A percentile compares a stretch with the other conserved stretches of the same genome.
These are phyloP conservation scores for Brienomyrus brachyistius DNA, from an alignment of 2,113 vertebrate species.

Conservation along the genomic window DNA sequence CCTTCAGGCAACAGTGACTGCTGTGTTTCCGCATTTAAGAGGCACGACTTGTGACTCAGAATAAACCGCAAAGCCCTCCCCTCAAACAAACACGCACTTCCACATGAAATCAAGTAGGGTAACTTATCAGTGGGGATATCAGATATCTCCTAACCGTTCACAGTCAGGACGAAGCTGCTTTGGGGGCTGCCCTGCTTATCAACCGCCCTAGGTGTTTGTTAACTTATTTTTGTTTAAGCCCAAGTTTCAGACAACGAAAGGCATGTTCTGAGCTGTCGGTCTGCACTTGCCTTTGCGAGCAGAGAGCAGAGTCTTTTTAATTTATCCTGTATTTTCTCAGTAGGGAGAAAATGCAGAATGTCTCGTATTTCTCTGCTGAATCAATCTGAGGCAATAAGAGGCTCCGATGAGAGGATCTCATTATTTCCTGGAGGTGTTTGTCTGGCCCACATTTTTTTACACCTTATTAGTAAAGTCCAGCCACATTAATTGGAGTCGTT, in stretches of 20 bases:
- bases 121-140: conserved; percentile 53
- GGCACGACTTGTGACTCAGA: neutral
- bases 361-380: conserved; percentile 47
- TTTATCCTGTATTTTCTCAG: conserved; percentile 23
- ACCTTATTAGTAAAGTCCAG: conserved; percentile 72
- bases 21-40: neutral
- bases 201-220: neutral
- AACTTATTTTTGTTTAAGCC: conserved; percentile 42
- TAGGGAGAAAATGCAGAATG: conserved; percentile 28
- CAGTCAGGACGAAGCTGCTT: neutral
- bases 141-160: conserved; percentile 71
- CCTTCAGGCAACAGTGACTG: neutral
- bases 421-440: conserved; percentile 64
- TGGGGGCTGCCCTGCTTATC: conserved; percentile 39
- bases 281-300: conserved; percentile 22
- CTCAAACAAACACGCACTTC: neutral
- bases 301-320: neutral
- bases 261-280: conserved; percentile 65
- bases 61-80: neutral
- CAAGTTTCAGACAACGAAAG: conserved; percentile 82
- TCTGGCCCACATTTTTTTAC: conserved; percentile 63
- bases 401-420: conserved; percentile 66
- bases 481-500: conserved; percentile 69
- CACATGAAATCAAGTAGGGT: neutral
- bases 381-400: conserved; percentile 45